Conservation (phyloP, 2,797 vertebrate genomes). For the Sarcoramphus papa region DNA sequence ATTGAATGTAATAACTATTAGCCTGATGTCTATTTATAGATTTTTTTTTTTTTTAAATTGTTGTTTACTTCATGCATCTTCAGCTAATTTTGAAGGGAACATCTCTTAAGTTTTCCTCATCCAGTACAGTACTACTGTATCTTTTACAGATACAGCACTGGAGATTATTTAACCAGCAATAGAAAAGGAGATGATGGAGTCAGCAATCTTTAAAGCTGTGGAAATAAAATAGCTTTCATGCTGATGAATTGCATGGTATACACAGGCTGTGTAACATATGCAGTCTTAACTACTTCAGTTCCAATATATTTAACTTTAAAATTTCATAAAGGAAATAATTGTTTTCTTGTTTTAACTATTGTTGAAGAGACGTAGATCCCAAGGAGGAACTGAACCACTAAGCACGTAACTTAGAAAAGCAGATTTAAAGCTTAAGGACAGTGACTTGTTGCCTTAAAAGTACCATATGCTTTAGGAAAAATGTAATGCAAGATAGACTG, state of each 20-base stretch:
- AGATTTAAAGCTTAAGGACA: neutral
- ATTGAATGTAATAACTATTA: slow-evolving; percentile 75
- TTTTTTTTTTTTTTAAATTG: neutral
- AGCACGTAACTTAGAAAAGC: neutral
- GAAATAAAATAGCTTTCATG: neutral
- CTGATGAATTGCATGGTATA: neutral
- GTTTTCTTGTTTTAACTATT: neutral
- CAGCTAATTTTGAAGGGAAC: slow-evolving; percentile 54
- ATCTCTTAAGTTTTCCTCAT: neutral
- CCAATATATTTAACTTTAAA: neutral
- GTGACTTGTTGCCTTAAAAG: neutral
- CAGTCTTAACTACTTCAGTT: neutral
- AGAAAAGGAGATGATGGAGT: neutral
- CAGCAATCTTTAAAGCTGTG: neutral
- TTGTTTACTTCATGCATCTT: slow-evolving; percentile 68
- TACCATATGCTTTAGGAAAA: neutral
- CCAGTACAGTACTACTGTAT: neutral
- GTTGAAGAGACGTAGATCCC: neutral
- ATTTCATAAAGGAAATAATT: neutral
- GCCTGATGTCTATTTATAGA: slow-evolving; percentile 68
- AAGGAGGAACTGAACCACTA: neutral
- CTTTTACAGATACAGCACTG: neutral
- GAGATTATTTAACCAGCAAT: neutral
- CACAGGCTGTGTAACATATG: neutral
- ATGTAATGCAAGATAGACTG: neutral